Evolutionary conservation across 2,113 vertebrate species (phyloP).

Genomic region (Gadus chalcogrammus): DNA sequence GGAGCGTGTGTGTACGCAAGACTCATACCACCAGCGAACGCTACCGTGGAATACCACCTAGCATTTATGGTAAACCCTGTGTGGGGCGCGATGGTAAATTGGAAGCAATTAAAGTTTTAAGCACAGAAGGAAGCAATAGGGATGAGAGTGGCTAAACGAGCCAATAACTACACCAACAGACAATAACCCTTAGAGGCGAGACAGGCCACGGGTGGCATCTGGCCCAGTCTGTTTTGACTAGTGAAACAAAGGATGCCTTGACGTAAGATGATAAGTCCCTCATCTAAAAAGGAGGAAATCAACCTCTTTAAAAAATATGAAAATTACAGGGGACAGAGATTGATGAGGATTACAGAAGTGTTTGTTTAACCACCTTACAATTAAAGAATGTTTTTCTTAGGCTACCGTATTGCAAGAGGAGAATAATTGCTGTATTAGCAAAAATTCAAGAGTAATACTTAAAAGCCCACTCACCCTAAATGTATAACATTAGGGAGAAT

Average conservation of each 20-base stretch:
- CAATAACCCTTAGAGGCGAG: slow-evolving; percentile 28
- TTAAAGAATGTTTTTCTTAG: too few relatives aligned
- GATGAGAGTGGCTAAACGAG: slow-evolving; percentile 52
- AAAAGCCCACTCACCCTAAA: too few relatives aligned
- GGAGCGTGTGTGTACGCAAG: slow-evolving; percentile 28
- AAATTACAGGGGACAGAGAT: too few relatives aligned
- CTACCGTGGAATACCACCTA: slow-evolving; percentile 50
- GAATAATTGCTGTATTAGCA: too few relatives aligned
- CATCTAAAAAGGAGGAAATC: too few relatives aligned
- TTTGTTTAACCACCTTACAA: too few relatives aligned
- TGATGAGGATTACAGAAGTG: too few relatives aligned
- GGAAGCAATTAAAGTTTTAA: slow-evolving; percentile 62
- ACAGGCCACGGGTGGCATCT: slow-evolving; percentile 31
- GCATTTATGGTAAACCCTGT: slow-evolving; percentile 45
- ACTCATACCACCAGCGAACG: slow-evolving; percentile 47
- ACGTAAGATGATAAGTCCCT: too few relatives aligned
- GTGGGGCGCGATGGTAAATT: slow-evolving; percentile 38
- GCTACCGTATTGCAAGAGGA: too few relatives aligned
- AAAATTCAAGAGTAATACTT: too few relatives aligned
- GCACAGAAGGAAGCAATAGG: slow-evolving; percentile 49
- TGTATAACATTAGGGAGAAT: too few relatives aligned
- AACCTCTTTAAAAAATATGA: too few relatives aligned
- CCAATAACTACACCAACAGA: neutral
- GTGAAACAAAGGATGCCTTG: slow-evolving; percentile 11
- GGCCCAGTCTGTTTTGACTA: slow-evolving; percentile 12